Base-by-base conservation (phyloP, 2,888 invertebrate genomes). In the Theretra japonica region DNA sequence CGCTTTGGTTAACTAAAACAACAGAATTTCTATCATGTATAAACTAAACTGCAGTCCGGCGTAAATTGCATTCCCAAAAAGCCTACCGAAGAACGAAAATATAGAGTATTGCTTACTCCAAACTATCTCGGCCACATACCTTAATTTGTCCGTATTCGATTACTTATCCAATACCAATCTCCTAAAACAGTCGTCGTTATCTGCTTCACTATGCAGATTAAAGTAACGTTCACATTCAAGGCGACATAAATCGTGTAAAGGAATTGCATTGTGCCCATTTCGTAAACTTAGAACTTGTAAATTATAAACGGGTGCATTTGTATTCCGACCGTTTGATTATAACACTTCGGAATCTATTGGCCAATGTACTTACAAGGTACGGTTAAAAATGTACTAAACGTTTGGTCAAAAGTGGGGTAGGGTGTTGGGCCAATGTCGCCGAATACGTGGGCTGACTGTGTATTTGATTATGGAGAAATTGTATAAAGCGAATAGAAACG, bases 221-320 rank as follows among this genome's bases (percentile, higher is more conserved):
- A 48, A 48, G 23, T 65, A 48, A 65, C 60, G 65, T 71, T 71
- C 70, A 71, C 70, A 71, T 65, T 65, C 60, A 71, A 71, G 70
- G 62, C 70, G 70, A 65, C 70, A 71, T 71, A 71, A 71, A 65
- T 71, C 62, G 70, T 57, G 56, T 56, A 62, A 56, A 56, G 62
- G 65, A 65, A 65, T 65, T 76, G 73, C 68, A 72, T 58, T 76
- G 73, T 70, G 58, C 73, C 65, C 73, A 75, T 82, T 81, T 80
- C 75, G 75, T 76, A 80, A 82, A 82, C 73, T 73, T 68, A 53
- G 53, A 75, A 81, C 76, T 76, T 76, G 81, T 78, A 75, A 76
- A 76, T 73, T 75, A 76, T 79, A 77, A 78, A 75, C 75, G 76
- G 77, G 74, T 75, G 74, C 78, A 60, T 82, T 80, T 79, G 77